Base-by-base conservation (phyloP, 1,140 invertebrate genomes). In the Conus ventricosus region DNA sequence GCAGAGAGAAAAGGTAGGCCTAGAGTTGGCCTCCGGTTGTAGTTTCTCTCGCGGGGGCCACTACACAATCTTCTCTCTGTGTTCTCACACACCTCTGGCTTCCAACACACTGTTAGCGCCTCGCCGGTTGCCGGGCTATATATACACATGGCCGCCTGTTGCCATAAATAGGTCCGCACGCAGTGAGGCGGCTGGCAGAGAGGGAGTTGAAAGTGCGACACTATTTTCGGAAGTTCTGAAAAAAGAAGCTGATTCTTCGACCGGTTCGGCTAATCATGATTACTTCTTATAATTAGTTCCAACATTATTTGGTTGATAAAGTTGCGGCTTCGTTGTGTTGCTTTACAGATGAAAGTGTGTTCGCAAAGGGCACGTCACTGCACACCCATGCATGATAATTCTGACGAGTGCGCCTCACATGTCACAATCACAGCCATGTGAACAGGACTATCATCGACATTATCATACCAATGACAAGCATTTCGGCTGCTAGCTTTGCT, bases 141-240 rank as follows among this genome's bases (percentile, higher is more conserved):
- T 71, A 71, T 71, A 71, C 67, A 71, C 67, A 71, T 6, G 67
- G 11, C 17, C 67, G 67, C 23, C 4, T 71, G 67, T 71, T 71
- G 67, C 67, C 67, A 71, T 71, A 71, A 71, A 71, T 71, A 71
- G 67, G 67, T 71, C 67, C 67, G 67, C 67, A 8, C 67, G 67
- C 67, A 71, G 13, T 71, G 67, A 71, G 20, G 67, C 67, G 67
- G 20, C 20, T 71, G 67, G 67, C 57, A 60, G 57, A 1, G 1
- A 11, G 57, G 0, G 57, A 60, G 57, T 60, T 60, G 57, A 71
- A 71, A 6, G 20, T 17, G 67, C 23, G 23, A 71, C 10, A 71
- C 67, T 71, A 71, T 71, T 71, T 71, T 71, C 15, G 23, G 67
- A 11, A 71, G 67, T 71, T 71, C 67, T 20, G 20, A 71, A 71